Percentiles rank a stretch among this genome's conserved stretches.
Conservation (phyloP, 2,888 invertebrate genomes). For the Apotomis capreana region DNA sequence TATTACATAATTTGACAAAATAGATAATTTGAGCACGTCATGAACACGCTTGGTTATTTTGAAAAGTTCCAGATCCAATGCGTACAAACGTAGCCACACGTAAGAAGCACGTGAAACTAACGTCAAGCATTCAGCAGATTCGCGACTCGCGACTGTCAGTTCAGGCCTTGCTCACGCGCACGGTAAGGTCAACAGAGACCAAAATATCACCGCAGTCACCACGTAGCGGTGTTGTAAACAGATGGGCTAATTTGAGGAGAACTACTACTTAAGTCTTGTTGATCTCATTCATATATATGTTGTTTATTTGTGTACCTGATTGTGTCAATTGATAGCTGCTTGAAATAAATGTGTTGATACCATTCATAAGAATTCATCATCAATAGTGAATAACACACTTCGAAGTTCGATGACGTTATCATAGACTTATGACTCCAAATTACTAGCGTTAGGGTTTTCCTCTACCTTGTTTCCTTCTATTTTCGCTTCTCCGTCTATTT, state of each 20-base stretch:
- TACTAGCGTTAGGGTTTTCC: no score
- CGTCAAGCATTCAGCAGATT: constrained; percentile 39
- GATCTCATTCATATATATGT: constrained; percentile 4
- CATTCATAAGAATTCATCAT: neutral
- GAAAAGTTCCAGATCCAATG: neutral
- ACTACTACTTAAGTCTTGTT: constrained; percentile 1
- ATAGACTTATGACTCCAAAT: no score
- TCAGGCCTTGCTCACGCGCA: constrained; percentile 58
- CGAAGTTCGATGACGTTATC: no score
- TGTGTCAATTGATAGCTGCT: constrained; percentile 7
- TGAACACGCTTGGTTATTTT: neutral
- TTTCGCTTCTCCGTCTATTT: no score
- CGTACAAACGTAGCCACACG: constrained; percentile 1
- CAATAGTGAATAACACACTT: neutral
- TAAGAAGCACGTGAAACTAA: constrained; percentile 8
- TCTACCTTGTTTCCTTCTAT: no score
- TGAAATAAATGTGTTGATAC: neutral
- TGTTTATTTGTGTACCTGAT: neutral
- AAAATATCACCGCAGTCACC: constrained; percentile 54
- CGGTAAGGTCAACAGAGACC: constrained; percentile 57
- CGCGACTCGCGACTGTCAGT: constrained; percentile 50
- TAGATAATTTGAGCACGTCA: neutral
- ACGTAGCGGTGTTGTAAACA: constrained; percentile 51
- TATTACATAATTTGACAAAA: no score
- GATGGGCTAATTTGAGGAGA: constrained; percentile 41